phyloP scores from a whole-genome alignment of 2,888 invertebrate genomes.

The Tortricodes alternella region DNA sequence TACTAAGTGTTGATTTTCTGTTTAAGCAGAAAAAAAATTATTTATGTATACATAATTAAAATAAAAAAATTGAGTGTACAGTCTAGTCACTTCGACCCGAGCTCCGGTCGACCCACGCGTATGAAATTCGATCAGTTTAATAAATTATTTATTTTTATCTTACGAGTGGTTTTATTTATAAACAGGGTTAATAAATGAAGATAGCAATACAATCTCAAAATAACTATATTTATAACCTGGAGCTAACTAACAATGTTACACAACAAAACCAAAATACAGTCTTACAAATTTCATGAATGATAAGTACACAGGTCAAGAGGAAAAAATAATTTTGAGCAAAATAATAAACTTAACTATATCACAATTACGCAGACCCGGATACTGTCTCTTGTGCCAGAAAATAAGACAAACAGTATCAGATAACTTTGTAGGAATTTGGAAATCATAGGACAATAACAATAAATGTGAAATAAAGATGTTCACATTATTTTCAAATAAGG shows the following conservation, averaged over 20 bases:
- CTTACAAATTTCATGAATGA: constrained; percentile 80
- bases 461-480: constrained; percentile 21
- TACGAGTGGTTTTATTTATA: constrained; percentile 53
- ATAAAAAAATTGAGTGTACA: constrained; percentile 79
- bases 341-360: constrained; percentile 66
- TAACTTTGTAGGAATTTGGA: background rate
- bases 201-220: constrained; percentile 63
- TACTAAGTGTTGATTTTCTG: constrained; percentile 80
- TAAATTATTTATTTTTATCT: constrained; percentile 81
- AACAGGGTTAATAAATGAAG: constrained; percentile 31
- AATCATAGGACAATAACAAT: constrained; percentile 13
- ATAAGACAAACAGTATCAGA: background rate
- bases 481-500: constrained; percentile 54
- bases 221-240: constrained; percentile 80
- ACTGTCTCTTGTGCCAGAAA: constrained; percentile 49
- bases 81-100: constrained; percentile 79
- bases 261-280: constrained; percentile 81
- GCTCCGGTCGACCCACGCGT: constrained; percentile 71
- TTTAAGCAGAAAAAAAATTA: constrained; percentile 75
- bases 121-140: constrained; percentile 69
- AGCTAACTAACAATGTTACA: constrained; percentile 77
- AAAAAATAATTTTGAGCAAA: constrained; percentile 73
- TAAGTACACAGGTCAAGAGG: constrained; percentile 75
- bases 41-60: constrained; percentile 70
- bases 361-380: constrained; percentile 63